Evolutionary conservation across 2,797 vertebrate species (phyloP).

Genomic region (Betta splendens): DNA sequence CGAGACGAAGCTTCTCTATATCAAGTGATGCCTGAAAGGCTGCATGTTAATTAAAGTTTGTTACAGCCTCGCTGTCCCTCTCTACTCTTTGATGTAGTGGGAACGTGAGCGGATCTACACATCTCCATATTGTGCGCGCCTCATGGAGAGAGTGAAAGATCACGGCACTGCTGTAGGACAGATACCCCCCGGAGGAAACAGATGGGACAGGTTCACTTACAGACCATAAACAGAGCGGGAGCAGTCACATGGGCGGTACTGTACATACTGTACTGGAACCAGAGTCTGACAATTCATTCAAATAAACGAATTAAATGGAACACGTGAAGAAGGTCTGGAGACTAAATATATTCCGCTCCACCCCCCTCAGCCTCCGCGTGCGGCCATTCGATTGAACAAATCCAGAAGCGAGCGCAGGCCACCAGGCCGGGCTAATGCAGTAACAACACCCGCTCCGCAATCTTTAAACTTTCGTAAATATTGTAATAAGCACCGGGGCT

Average conservation of each 20-base stretch:
- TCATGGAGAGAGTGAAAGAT: slow-evolving; percentile 72
- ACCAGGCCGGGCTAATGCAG: slow-evolving; percentile 66
- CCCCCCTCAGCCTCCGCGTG: slow-evolving; percentile 20
- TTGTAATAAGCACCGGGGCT: slow-evolving; percentile 80
- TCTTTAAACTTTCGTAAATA: slow-evolving; percentile 80
- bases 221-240: slow-evolving; percentile 66
- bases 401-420: slow-evolving; percentile 59
- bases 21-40: slow-evolving; percentile 25
- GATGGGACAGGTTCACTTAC: slow-evolving; percentile 71
- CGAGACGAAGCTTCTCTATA: slow-evolving; percentile 19
- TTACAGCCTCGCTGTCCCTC: slow-evolving; percentile 19
- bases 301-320: slow-evolving; percentile 26
- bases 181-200: slow-evolving; percentile 70
- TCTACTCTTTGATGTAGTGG: slow-evolving; percentile 34
- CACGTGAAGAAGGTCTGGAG: slow-evolving; percentile 11
- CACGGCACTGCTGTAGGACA: slow-evolving; percentile 69
- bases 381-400: slow-evolving; percentile 65
- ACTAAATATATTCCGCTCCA: slow-evolving; percentile 23
- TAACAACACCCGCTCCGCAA: slow-evolving; percentile 66
- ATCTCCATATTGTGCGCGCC: slow-evolving; percentile 55
- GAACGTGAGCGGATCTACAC: slow-evolving; percentile 35
- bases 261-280: too few relatives aligned
- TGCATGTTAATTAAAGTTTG: slow-evolving; percentile 38
- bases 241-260: slow-evolving; percentile 41
- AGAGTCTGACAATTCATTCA: slow-evolving; percentile 18